Conservation (phyloP, 2,113 vertebrate species). For the Physeter macrocephalus region DNA sequence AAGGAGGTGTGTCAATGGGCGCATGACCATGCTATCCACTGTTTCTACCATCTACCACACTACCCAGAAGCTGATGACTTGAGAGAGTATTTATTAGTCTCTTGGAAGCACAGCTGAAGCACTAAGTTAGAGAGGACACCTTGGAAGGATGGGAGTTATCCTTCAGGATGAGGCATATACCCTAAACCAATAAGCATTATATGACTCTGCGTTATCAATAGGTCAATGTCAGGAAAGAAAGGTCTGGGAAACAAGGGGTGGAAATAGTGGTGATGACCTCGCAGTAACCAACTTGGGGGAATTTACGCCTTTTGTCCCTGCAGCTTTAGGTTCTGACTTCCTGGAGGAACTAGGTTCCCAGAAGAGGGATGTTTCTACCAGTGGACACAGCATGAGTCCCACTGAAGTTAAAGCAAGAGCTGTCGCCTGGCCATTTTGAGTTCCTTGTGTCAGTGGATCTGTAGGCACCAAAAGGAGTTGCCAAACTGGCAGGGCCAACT, state of each 20-base stretch:
- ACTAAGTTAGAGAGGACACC: neutral
- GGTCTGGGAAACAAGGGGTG: neutral
- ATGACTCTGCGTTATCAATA: neutral
- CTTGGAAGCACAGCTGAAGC: neutral
- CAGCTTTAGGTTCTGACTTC: neutral
- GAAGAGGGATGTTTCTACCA: neutral
- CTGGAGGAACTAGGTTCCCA: neutral
- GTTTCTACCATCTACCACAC: neutral
- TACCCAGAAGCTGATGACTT: neutral
- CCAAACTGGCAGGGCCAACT: neutral
- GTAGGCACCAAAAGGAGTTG: neutral
- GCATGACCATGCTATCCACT: neutral
- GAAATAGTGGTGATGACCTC: neutral
- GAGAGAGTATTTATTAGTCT: neutral
- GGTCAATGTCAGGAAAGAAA: neutral
- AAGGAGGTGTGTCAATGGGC: neutral
- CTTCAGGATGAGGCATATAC: neutral
- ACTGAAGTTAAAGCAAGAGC: neutral
- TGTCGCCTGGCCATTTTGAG: neutral
- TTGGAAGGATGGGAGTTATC: neutral
- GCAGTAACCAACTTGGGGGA: neutral
- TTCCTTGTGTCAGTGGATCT: neutral
- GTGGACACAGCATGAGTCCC: neutral
- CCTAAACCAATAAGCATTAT: neutral
- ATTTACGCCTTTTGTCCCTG: neutral